These are phyloP conservation scores for Stenodema calcarata DNA, from an alignment of 2,888 invertebrate genomes.

Conservation along the genomic window DNA sequence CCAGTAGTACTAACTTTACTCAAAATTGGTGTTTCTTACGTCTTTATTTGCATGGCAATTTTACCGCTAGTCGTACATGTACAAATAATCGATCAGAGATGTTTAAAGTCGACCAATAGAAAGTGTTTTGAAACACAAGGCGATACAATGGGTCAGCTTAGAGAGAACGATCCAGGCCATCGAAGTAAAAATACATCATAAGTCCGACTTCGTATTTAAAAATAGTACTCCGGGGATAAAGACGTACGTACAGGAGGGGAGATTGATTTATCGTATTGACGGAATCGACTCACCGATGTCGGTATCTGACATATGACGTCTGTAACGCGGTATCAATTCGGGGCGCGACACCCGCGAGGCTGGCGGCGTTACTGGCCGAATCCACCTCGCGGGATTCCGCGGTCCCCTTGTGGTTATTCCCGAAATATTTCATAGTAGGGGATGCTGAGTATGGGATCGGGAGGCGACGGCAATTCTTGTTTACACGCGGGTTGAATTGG, in stretches of 20 bases:
- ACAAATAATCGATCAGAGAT: no score
- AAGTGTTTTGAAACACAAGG: not conserved
- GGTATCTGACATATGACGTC: constrained; percentile 1
- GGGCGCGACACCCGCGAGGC: not conserved
- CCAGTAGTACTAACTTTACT: no score
- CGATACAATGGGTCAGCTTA: not conserved
- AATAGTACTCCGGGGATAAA: not conserved
- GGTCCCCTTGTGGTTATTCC: not conserved
- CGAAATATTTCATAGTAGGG: not conserved
- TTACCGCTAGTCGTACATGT: no score
- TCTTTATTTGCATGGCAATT: no score
- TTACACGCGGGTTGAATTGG: no score
- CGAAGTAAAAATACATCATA: constrained; percentile 9
- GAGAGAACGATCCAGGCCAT: not conserved
- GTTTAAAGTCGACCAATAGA: no score
- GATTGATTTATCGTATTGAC: not conserved
- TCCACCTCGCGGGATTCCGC: not conserved
- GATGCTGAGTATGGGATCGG: not conserved
- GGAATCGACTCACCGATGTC: constrained; percentile 12
- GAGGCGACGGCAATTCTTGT: no score
- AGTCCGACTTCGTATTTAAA: not conserved
- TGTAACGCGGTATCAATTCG: not conserved
- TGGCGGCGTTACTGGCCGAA: not conserved
- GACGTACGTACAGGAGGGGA: not conserved
- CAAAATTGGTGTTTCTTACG: no score